These are phyloP conservation scores for Fabriciana adippe DNA, from an alignment of 2,888 invertebrate genomes.

Conservation along the genomic window DNA sequence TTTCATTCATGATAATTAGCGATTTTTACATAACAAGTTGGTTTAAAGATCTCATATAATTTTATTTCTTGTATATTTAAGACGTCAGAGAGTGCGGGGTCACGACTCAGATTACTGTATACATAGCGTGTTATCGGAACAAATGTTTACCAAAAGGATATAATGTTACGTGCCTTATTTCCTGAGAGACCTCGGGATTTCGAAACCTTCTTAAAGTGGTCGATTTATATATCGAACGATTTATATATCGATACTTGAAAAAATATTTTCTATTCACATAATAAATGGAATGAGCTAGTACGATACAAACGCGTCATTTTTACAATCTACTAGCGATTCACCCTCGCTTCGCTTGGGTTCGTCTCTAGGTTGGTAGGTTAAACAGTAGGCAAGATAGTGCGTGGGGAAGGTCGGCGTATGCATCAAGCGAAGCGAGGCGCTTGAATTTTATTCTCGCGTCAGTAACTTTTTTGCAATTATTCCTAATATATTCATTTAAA, in stretches of 20 bases:
- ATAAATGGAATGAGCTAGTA: too few relatives aligned
- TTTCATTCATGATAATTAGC: too few relatives aligned
- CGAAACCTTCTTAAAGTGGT: conserved; percentile 10
- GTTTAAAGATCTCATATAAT: not conserved
- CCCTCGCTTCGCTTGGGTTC: too few relatives aligned
- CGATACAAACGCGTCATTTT: too few relatives aligned
- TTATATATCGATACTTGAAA: not conserved
- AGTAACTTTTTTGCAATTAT: too few relatives aligned
- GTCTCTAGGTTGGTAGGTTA: too few relatives aligned
- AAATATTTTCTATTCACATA: not conserved
- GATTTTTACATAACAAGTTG: not conserved
- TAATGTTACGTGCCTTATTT: conserved; percentile 20
- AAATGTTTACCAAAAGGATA: conserved; percentile 24
- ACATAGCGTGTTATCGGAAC: conserved; percentile 13
- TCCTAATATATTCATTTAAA: too few relatives aligned
- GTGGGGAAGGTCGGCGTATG: too few relatives aligned
- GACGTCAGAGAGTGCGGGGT: conserved; percentile 1
- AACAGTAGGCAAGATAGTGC: too few relatives aligned
- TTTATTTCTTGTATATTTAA: not conserved
- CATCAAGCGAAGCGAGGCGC: too few relatives aligned
- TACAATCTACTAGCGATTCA: too few relatives aligned
- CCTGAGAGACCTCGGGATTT: not conserved
- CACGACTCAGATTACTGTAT: conserved; percentile 22
- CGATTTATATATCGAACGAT: conserved; percentile 3
- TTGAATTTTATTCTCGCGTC: too few relatives aligned